Base-by-base conservation (phyloP, 1,140 invertebrate genomes). In the Paracyclopina nana region DNA sequence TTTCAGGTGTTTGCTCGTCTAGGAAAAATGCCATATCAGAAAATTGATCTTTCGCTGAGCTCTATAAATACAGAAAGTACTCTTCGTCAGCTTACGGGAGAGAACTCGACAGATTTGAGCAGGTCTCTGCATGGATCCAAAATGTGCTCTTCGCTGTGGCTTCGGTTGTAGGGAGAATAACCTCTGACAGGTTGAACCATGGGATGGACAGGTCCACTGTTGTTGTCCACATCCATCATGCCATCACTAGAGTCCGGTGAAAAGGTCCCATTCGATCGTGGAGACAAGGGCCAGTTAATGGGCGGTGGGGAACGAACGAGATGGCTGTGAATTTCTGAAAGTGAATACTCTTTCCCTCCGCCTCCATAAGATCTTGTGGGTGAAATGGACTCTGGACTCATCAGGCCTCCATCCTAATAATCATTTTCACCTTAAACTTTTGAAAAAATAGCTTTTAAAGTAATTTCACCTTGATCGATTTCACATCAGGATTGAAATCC, bases 251-350 rank as follows among this genome's bases (percentile, higher is more conserved):
- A 38, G 8, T 38, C 34, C 12, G 45, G 45, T 2, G 20, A 26
- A 22, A 48, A 31, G 5, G 45, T 48, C 4, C 45, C 45, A 22
- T 24, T 27, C 2, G 45, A 48, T 16, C 45, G 16, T 4, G 45
- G 45, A 2, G 45, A 48, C n/a, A 48, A 20, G 8, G 45, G 45
- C 25, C 45, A 28, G n/a, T 22, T 25, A 28, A 48, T 29, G 12
- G 45, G 45, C 5, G 45, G 45, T 2, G 45, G 45, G 28, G 45
- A 48, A 11, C 45, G 45, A 4, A 48, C 45, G 11, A 48, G 22
- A 22, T 48, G 45, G 22, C 25, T 12, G 25, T 48, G 45, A 12
- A 28, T 12, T 14, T 48, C 45, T 14, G 45, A 48, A 12, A 48
- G 8, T 2, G 27, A 28, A 12, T n/a, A n/a, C n/a, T n/a, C n/a